Evolutionary conservation across 2,888 invertebrate genomes (phyloP).

Genomic region (Syrphus vitripennis): DNA sequence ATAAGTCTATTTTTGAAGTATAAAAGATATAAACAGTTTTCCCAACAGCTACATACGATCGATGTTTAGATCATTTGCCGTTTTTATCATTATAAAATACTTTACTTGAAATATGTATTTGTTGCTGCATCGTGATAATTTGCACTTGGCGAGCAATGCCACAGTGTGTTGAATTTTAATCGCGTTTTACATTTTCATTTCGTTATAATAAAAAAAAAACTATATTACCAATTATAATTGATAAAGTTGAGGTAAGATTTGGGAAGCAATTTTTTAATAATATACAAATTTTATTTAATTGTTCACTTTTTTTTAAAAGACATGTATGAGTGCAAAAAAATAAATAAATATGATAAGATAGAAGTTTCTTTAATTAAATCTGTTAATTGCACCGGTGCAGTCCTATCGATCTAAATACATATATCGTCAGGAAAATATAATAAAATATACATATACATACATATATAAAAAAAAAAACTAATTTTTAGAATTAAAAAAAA

Average conservation of each 20-base stretch:
- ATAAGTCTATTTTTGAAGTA: slow-evolving; percentile 42
- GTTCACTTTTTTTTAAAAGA: slow-evolving; percentile 15
- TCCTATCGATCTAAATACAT: slow-evolving; percentile 19
- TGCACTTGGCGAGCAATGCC: slow-evolving; percentile 82
- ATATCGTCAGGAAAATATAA: not conserved
- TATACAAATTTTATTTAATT: slow-evolving; percentile 33
- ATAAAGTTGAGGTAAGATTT: slow-evolving; percentile 80
- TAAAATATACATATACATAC: too few species aligned
- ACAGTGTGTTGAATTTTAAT: slow-evolving; percentile 77
- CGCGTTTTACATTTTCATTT: slow-evolving; percentile 80
- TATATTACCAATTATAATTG: slow-evolving; percentile 69
- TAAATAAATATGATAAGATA: not conserved
- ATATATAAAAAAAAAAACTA: not conserved
- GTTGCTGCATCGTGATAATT: slow-evolving; percentile 69
- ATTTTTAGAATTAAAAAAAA: not conserved
- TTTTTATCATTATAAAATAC: slow-evolving; percentile 50
- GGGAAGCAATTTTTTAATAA: slow-evolving; percentile 74
- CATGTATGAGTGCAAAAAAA: not conserved
- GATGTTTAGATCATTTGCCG: slow-evolving; percentile 56
- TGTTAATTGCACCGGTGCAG: slow-evolving; percentile 25
- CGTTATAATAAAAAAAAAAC: slow-evolving; percentile 74
- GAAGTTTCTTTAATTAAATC: not conserved
- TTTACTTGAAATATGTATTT: slow-evolving; percentile 45
- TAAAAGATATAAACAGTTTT: slow-evolving; percentile 46
- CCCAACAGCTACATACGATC: slow-evolving; percentile 67